Base-by-base conservation (phyloP, 2,888 invertebrate genomes). In the Mesorhabditis belari region DNA sequence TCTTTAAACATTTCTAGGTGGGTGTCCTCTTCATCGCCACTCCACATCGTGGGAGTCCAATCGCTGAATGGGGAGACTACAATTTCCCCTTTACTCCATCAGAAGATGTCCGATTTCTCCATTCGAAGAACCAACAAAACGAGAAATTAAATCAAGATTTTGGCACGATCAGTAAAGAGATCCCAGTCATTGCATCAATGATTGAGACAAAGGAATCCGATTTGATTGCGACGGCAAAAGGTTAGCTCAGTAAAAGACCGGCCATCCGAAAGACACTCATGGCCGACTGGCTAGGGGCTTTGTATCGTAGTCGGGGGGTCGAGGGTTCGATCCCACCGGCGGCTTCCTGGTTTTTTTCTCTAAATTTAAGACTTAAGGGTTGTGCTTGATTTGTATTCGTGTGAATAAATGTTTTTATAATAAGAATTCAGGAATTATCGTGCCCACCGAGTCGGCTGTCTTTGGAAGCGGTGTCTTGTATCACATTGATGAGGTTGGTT, bases 21-120 rank as follows among this genome's bases (percentile, higher is more conserved):
- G 78, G 78, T 3, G 65, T 78, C 6, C 58, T 78, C 23, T 78
- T 78, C 63, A 76, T 78, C 53, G 77, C 77, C 4, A 76, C 76
- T 21, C 78, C 78, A 5, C 77, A 78, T 50, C 65, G 65, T 25
- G 78, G 78, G 17, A 71, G 68, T 53, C 77, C 77, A 1, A 66
- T 78, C 4, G 77, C 76, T 17, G 61, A 64, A n/a, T 75, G 70
- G 67, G 65, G 69, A 9, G 44, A 35, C 44, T 35, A 35, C n/a
- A 71, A 69, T 35, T 60, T 64, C 6, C 59, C 75, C 53, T 60
- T 76, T n/a, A 62, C 70, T 19, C 73, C 77, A 21, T 68, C 77
- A 23, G 71, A 73, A 27, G 78, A 78, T 61, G 70, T 77, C 0
- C 53, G 65, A 44, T 58, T 78, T 55, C 62, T 78, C 9, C 63